Conservation (phyloP, 53 echinoderm and acorn worm genomes). For the Pentamera pediparva region DNA sequence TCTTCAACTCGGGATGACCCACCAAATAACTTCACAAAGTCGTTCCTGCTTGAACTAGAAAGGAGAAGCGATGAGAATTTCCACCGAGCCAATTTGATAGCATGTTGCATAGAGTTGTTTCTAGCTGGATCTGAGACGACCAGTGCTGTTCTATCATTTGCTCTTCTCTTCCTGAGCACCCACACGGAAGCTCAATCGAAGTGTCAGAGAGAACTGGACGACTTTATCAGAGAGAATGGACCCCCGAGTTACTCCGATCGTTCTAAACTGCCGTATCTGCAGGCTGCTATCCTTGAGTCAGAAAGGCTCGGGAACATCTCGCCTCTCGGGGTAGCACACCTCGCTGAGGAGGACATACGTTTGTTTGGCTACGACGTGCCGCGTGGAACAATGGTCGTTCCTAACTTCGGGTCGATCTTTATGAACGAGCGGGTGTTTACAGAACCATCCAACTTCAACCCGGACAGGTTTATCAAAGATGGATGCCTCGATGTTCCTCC, state of each 20-base stretch:
- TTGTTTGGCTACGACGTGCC: slow-evolving; percentile 21
- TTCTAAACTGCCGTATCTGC: slow-evolving; percentile 6
- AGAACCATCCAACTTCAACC: background rate
- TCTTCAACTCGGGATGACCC: background rate
- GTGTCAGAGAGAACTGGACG: background rate
- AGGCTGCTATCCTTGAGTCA: slow-evolving; percentile 1
- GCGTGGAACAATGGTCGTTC: background rate
- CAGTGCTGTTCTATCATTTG: background rate
- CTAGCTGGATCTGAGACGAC: background rate
- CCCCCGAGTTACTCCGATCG: background rate
- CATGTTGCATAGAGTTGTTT: background rate
- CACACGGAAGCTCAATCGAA: background rate
- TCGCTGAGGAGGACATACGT: background rate
- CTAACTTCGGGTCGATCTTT: background rate
- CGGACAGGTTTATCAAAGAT: slow-evolving; percentile 3
- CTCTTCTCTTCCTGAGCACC: background rate
- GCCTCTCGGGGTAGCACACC: background rate
- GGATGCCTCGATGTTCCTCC: background rate
- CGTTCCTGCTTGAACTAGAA: background rate
- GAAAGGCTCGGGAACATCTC: background rate
- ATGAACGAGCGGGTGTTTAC: background rate
- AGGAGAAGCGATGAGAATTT: background rate
- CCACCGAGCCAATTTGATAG: background rate
- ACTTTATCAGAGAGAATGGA: background rate
- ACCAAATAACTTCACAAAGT: background rate